Percentiles rank a stretch among this genome's conserved stretches.
These are phyloP conservation scores for Nemotelus nigrinus DNA, from an alignment of 2,888 invertebrate species.

Conservation along the genomic window DNA sequence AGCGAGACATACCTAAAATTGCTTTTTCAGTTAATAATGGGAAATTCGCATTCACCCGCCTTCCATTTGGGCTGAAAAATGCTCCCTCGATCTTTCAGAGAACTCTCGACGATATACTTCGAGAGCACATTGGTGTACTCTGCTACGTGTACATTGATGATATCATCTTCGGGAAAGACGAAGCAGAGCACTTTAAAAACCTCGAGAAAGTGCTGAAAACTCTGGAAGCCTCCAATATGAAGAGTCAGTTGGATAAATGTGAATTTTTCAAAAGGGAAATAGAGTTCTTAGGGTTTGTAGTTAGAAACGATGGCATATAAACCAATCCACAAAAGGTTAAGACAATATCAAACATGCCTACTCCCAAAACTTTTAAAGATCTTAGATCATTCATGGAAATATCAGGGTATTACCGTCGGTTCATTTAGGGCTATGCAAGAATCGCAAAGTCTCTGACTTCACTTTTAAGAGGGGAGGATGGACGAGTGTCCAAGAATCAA, in stretches of 20 bases:
- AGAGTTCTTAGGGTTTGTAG: not conserved
- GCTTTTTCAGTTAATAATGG: not conserved
- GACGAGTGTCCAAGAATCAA: slow-evolving; percentile 7
- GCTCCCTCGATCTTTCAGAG: not conserved
- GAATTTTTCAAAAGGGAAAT: slow-evolving; percentile 12
- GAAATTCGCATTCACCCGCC: not conserved
- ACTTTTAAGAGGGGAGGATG: not conserved
- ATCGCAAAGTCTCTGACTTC: slow-evolving; percentile 1
- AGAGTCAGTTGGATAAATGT: not conserved
- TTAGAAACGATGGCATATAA: not conserved
- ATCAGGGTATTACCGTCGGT: slow-evolving; percentile 5
- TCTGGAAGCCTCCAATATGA: not conserved
- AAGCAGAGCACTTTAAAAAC: slow-evolving; percentile 57
- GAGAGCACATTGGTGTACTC: not conserved
- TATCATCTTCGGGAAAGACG: slow-evolving; percentile 50
- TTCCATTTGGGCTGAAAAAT: slow-evolving; percentile 16
- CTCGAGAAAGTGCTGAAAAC: slow-evolving; percentile 43
- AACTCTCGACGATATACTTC: slow-evolving; percentile 1
- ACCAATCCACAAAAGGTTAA: not conserved
- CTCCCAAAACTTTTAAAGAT: slow-evolving; percentile 2
- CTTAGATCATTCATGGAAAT: slow-evolving; percentile 4
- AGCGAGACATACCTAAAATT: not conserved
- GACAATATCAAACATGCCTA: not conserved
- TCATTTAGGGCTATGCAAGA: not conserved
- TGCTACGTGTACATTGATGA: slow-evolving; percentile 3